Percentiles rank a stretch among this genome's conserved stretches.
Evolutionary conservation across 2,113 vertebrate genomes (phyloP).

Genomic region (Trochalopteron elliotii): DNA sequence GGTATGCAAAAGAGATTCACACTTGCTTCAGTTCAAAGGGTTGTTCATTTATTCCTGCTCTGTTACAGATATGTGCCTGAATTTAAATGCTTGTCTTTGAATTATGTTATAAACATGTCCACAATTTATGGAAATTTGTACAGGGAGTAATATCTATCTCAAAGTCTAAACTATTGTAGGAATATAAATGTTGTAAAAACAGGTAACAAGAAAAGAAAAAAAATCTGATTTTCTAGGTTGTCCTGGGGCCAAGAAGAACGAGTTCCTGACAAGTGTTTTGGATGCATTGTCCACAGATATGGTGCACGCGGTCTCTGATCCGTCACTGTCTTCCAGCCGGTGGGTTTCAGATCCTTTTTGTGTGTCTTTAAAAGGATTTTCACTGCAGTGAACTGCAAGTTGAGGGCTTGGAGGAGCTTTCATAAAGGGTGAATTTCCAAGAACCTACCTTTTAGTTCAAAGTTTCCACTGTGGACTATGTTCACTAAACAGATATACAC

Average conservation of each 20-base stretch:
- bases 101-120: background rate
- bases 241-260: slow-evolving; percentile 92
- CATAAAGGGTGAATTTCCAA: background rate
- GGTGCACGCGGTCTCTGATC: slow-evolving; percentile 94
- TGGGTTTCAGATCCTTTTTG: slow-evolving; percentile 42
- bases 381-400: background rate
- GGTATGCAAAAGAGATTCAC: background rate
- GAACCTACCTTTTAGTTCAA: background rate
- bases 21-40: background rate
- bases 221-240: slow-evolving; percentile 80
- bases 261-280: slow-evolving; percentile 95
- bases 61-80: background rate
- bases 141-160: background rate
- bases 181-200: background rate
- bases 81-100: background rate
- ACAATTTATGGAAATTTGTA: background rate
- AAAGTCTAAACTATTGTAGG: background rate
- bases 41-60: background rate
- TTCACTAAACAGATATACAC: background rate
- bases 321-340: slow-evolving; percentile 85
- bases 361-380: background rate
- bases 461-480: background rate
- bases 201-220: background rate
- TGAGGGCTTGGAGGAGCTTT: background rate
- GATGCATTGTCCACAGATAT: slow-evolving; percentile 96